phyloP scores from a whole-genome alignment of 2,888 invertebrate genomes.

The Nomada hirtipes region DNA sequence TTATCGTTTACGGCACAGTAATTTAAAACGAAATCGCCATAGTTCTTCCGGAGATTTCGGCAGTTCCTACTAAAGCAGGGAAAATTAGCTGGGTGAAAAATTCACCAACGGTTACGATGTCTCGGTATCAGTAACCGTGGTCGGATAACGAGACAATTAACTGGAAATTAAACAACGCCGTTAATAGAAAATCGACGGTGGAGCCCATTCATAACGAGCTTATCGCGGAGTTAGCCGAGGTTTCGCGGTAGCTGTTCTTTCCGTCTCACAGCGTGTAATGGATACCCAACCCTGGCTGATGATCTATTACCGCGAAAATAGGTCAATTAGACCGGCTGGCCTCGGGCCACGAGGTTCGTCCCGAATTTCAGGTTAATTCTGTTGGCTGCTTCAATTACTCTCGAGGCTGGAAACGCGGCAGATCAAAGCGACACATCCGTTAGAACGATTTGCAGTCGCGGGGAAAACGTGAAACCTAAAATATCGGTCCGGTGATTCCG shows the following conservation, averaged over 20 bases:
- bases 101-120: background rate
- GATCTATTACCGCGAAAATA: slow-evolving; percentile 78
- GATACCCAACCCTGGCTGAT: slow-evolving; percentile 71
- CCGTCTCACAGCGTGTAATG: slow-evolving; percentile 65
- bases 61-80: background rate
- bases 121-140: background rate
- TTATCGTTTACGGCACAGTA: too few species aligned
- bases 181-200: slow-evolving; percentile 54
- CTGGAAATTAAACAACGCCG: slow-evolving; percentile 50
- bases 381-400: slow-evolving; percentile 73
- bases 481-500: background rate
- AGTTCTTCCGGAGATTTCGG: background rate
- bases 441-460: slow-evolving; percentile 43
- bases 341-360: slow-evolving; percentile 62
- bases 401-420: slow-evolving; percentile 50
- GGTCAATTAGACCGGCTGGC: slow-evolving; percentile 75
- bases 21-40: background rate
- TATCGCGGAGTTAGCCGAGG: slow-evolving; percentile 49
- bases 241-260: slow-evolving; percentile 62
- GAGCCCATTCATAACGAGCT: slow-evolving; percentile 52
- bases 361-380: slow-evolving; percentile 72
- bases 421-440: slow-evolving; percentile 65
- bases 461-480: slow-evolving; percentile 31
- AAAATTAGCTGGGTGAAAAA: slow-evolving; percentile 5
- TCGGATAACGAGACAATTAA: slow-evolving; percentile 49